These are phyloP conservation scores for Lagopus muta DNA, from an alignment of 2,113 vertebrate genomes.

Conservation along the genomic window DNA sequence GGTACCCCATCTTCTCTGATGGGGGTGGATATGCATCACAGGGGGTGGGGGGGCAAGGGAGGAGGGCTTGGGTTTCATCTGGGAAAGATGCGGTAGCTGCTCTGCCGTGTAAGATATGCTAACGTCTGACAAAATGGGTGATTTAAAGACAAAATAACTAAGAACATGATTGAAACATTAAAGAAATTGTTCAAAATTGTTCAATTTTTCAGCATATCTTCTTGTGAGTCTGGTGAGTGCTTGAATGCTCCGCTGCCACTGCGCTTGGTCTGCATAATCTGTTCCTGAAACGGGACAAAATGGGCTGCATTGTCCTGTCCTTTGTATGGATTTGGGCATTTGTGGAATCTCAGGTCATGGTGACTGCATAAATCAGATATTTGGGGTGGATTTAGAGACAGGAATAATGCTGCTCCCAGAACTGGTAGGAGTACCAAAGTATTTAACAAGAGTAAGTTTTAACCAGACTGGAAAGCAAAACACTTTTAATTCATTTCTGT, in stretches of 20 bases:
- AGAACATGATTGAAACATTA: background rate
- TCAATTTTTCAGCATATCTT: rapidly evolving
- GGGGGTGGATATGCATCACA: rapidly evolving
- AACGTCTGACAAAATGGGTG: background rate
- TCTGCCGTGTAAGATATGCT: rapidly evolving
- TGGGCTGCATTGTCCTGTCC: background rate
- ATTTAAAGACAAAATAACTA: background rate
- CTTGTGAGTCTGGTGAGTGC: background rate
- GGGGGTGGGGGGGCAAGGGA: background rate
- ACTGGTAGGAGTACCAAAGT: background rate
- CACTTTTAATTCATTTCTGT: background rate
- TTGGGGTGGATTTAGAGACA: background rate
- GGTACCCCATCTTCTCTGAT: background rate
- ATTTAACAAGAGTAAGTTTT: background rate
- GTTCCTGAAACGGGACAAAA: background rate
- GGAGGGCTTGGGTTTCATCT: background rate
- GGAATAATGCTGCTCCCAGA: background rate
- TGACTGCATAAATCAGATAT: background rate
- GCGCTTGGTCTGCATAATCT: background rate
- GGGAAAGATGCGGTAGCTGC: background rate
- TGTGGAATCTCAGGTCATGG: background rate
- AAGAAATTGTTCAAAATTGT: background rate
- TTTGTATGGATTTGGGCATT: background rate
- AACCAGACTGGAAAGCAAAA: background rate
- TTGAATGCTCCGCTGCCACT: rapidly evolving